Conservation (phyloP, 2,797 vertebrate genomes). For the Typhlichthys eigenmanni region DNA sequence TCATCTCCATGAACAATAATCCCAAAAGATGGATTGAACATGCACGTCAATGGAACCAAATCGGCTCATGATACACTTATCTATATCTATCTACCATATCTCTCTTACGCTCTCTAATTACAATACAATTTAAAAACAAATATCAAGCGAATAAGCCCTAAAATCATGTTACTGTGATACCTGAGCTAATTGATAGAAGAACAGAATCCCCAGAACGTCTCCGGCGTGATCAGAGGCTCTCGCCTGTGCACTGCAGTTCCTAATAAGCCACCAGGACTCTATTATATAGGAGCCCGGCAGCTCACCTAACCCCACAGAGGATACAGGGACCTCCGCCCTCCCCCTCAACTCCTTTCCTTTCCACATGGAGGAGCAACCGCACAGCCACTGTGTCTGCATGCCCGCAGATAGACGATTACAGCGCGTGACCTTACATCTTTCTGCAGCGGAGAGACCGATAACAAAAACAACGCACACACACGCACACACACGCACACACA, state of each 20-base stretch:
- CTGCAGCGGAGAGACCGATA: constrained; percentile 62
- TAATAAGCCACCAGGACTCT: constrained; percentile 98
- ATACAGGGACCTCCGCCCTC: constrained; percentile 84
- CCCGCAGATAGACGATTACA: constrained; percentile 77
- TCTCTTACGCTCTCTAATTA: constrained; percentile 6
- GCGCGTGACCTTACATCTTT: constrained; percentile 90
- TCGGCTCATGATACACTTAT: constrained; percentile 71
- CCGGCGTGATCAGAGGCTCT: constrained; percentile 5
- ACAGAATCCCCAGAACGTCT: constrained; percentile 34
- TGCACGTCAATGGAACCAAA: constrained; percentile 83
- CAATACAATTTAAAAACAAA: not conserved
- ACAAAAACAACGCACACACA: constrained; percentile 35
- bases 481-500: not conserved
- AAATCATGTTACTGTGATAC: too few species aligned
- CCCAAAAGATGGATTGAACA: constrained; percentile 82
- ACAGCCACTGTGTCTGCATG: constrained; percentile 62
- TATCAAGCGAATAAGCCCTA: too few species aligned
- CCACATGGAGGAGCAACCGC: constrained; percentile 64
- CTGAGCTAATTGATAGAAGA: not conserved
- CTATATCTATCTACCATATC: constrained; percentile 41
- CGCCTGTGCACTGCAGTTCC: constrained; percentile 79
- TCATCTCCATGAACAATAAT: constrained; percentile 82
- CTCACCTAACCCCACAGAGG: constrained; percentile 85
- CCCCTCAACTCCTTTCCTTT: constrained; percentile 56
- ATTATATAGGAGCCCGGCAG: constrained; percentile 90